These are phyloP conservation scores for Podabrus alpinus DNA, from an alignment of 2,888 invertebrate genomes.

Conservation along the genomic window DNA sequence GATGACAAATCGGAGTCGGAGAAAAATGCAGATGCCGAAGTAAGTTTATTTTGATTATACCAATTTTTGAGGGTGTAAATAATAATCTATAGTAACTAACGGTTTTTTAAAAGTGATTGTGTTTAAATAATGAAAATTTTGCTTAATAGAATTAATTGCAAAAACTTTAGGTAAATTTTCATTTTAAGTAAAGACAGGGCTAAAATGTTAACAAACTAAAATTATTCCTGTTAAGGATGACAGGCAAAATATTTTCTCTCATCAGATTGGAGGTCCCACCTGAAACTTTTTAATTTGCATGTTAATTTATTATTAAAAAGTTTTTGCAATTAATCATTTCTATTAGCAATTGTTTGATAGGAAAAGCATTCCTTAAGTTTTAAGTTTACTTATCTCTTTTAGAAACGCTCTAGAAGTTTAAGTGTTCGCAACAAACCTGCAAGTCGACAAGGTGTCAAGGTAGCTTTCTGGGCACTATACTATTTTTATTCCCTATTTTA, in stretches of 20 bases:
- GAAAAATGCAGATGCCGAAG: conserved; percentile 80
- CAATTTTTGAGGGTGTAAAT: neutral
- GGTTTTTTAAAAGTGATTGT: neutral
- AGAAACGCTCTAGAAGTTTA: conserved; percentile 62
- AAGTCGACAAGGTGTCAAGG: conserved; percentile 62
- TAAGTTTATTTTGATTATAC: conserved; percentile 54
- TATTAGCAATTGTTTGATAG: neutral
- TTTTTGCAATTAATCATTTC: neutral
- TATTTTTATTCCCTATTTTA: neutral
- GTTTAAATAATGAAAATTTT: neutral
- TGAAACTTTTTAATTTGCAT: neutral
- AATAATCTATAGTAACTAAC: neutral
- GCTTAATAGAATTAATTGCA: neutral
- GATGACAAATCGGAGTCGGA: conserved; percentile 72
- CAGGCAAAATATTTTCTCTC: neutral
- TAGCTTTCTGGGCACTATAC: conserved; percentile 45
- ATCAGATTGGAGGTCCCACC: neutral
- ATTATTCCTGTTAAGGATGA: too few relatives aligned
- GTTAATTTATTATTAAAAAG: neutral
- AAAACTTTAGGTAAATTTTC: neutral
- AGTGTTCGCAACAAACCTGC: conserved; percentile 61
- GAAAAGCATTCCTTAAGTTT: neutral
- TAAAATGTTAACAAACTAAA: too few relatives aligned
- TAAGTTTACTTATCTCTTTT: conserved; percentile 52
- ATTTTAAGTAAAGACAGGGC: too few relatives aligned